These are phyloP conservation scores for Sebastes umbrosus DNA, from an alignment of 2,797 vertebrate species.

Conservation along the genomic window DNA sequence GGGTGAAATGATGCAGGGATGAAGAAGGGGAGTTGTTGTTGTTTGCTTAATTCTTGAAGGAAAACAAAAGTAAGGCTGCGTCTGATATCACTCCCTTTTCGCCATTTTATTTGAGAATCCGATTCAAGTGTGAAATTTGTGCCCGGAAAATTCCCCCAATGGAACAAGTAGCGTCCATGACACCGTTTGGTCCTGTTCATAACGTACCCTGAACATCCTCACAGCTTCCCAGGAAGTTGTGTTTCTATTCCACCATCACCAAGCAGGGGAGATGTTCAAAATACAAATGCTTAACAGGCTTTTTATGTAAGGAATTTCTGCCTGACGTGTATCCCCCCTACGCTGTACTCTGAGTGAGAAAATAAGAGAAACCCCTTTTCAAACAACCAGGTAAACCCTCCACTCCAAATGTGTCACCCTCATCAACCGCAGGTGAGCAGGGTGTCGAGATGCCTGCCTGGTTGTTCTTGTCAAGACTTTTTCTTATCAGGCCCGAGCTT, in stretches of 20 bases:
- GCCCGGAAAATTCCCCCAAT: not conserved
- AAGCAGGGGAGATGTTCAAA: slow-evolving; percentile 20
- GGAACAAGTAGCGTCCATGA: not conserved
- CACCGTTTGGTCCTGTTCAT: not conserved
- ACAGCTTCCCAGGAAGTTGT: not conserved
- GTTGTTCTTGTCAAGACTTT: slow-evolving; percentile 50
- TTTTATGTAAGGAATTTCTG: slow-evolving; percentile 33
- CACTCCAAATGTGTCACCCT: slow-evolving; percentile 41
- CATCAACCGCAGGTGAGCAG: slow-evolving; percentile 32
- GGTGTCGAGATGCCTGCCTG: slow-evolving; percentile 28
- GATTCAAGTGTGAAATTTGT: not conserved
- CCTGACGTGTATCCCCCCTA: slow-evolving; percentile 3
- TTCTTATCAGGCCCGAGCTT: slow-evolving; percentile 31
- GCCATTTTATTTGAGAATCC: not conserved
- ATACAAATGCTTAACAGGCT: slow-evolving; percentile 36
- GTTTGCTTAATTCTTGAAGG: not conserved
- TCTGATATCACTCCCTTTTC: not conserved
- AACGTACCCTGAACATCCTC: not conserved
- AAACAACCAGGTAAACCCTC: slow-evolving; percentile 41
- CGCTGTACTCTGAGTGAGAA: slow-evolving; percentile 11
- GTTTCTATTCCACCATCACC: not conserved
- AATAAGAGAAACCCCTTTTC: slow-evolving; percentile 23
- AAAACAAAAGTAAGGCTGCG: not conserved
- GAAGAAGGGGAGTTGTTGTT: not conserved
- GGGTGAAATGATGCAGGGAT: not conserved